phyloP scores from a whole-genome alignment of 2,888 invertebrate species.

The Hofmannophila pseudospretella region DNA sequence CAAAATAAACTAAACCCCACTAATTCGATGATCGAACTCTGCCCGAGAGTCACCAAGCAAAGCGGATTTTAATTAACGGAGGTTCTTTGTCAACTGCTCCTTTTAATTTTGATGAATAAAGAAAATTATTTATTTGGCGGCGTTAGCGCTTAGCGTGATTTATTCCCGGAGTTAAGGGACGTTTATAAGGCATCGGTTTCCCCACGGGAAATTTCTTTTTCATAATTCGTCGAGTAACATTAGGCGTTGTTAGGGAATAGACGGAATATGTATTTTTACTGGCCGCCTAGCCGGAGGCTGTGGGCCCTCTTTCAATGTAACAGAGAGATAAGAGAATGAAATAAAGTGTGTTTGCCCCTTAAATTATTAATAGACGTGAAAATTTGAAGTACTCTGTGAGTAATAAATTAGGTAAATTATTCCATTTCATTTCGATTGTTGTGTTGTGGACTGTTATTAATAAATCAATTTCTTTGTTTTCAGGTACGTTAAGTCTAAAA shows the following conservation, averaged over 20 bases:
- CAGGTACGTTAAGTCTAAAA: slow-evolving; percentile 8
- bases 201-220: slow-evolving; percentile 57
- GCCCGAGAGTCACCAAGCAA: slow-evolving; percentile 45
- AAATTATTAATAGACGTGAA: too few species aligned
- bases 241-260: slow-evolving; percentile 25
- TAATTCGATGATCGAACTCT: slow-evolving; percentile 43
- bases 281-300: slow-evolving; percentile 1
- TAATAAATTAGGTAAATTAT: too few species aligned
- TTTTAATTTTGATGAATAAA: slow-evolving; percentile 77
- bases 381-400: too few species aligned
- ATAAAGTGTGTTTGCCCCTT: too few species aligned
- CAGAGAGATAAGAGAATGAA: not conserved
- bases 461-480: slow-evolving; percentile 1
- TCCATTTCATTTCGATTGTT: not conserved
- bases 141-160: slow-evolving; percentile 67
- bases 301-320: slow-evolving; percentile 4
- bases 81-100: slow-evolving; percentile 71
- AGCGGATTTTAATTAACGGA: slow-evolving; percentile 68
- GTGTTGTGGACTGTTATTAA: not conserved
- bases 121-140: slow-evolving; percentile 73
- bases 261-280: slow-evolving; percentile 13
- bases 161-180: slow-evolving; percentile 59
- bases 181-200: slow-evolving; percentile 51
- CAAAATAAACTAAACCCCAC: slow-evolving; percentile 34
- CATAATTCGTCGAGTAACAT: slow-evolving; percentile 47